A percentile compares a stretch with the other conserved stretches of the same genome.
Evolutionary conservation across 1,140 invertebrate genomes (phyloP).

Genomic region (Heliconius hewitsoni): DNA sequence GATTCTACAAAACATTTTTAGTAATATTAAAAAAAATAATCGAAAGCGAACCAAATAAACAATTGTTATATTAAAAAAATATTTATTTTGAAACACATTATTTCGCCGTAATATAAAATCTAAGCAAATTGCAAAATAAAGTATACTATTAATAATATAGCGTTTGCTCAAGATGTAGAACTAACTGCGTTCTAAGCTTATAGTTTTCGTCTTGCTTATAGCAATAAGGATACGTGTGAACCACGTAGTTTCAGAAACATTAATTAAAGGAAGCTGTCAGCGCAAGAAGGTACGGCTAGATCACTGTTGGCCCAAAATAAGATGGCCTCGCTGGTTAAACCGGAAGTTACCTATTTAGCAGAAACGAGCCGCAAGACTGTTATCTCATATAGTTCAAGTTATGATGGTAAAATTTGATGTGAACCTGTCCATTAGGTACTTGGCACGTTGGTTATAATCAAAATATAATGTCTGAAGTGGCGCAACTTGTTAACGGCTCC

Average conservation of each 20-base stretch:
- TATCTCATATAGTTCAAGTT: slow-evolving; percentile 19
- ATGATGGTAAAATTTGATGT: slow-evolving; percentile 13
- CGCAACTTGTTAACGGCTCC: not conserved
- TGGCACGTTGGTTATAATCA: slow-evolving; percentile 10
- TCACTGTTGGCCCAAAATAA: slow-evolving; percentile 33
- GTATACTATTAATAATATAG: not conserved
- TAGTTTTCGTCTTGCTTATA: slow-evolving; percentile 52
- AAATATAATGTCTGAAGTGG: not conserved
- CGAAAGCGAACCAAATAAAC: too few relatives aligned
- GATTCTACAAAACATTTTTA: too few relatives aligned
- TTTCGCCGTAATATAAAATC: too few relatives aligned
- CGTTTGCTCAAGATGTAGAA: not conserved
- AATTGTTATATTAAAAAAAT: too few relatives aligned
- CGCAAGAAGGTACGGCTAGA: slow-evolving; percentile 57
- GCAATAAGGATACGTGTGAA: slow-evolving; percentile 51
- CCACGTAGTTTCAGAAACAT: slow-evolving; percentile 62
- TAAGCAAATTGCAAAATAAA: not conserved
- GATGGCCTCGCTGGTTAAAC: slow-evolving; percentile 23
- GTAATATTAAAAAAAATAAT: too few relatives aligned
- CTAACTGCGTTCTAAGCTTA: slow-evolving; percentile 22
- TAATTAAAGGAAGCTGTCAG: slow-evolving; percentile 70
- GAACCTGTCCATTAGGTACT: slow-evolving; percentile 26
- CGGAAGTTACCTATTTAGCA: slow-evolving; percentile 19
- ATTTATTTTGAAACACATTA: too few relatives aligned
- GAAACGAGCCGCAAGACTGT: slow-evolving; percentile 4